Conservation (phyloP, 2,888 invertebrate species). For the Trichacis sp. region DNA sequence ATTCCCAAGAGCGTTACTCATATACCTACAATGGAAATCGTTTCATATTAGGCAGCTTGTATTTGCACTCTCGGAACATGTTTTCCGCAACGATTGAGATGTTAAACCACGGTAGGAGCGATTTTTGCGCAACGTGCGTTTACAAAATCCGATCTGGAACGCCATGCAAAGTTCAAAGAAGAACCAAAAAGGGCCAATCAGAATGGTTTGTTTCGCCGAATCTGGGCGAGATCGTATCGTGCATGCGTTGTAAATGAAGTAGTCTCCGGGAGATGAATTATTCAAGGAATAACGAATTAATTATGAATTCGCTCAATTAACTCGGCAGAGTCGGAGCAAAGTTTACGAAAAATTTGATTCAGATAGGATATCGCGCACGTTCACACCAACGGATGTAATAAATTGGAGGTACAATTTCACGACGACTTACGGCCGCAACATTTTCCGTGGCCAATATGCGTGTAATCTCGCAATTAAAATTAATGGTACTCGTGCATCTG, state of each 20-base stretch:
- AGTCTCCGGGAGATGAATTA: not conserved
- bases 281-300: not conserved
- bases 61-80: too few relatives aligned
- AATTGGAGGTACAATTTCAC: not conserved
- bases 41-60: too few relatives aligned
- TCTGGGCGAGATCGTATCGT: too few relatives aligned
- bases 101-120: too few relatives aligned
- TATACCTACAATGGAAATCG: too few relatives aligned
- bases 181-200: too few relatives aligned
- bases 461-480: slow-evolving; percentile 12
- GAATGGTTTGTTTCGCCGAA: too few relatives aligned
- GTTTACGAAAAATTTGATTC: not conserved
- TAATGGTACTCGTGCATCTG: slow-evolving; percentile 7
- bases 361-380: slow-evolving; percentile 8
- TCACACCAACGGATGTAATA: slow-evolving; percentile 2
- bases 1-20: too few relatives aligned
- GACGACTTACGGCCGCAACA: not conserved
- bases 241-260: not conserved
- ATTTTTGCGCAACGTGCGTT: too few relatives aligned
- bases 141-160: too few relatives aligned
- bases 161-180: too few relatives aligned
- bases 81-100: too few relatives aligned
- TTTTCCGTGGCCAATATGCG: not conserved
- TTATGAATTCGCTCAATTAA: slow-evolving; percentile 6
- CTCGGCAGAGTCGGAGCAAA: not conserved